phyloP scores from a whole-genome alignment of 2,797 vertebrate genomes.

The Salmo trutta region DNA sequence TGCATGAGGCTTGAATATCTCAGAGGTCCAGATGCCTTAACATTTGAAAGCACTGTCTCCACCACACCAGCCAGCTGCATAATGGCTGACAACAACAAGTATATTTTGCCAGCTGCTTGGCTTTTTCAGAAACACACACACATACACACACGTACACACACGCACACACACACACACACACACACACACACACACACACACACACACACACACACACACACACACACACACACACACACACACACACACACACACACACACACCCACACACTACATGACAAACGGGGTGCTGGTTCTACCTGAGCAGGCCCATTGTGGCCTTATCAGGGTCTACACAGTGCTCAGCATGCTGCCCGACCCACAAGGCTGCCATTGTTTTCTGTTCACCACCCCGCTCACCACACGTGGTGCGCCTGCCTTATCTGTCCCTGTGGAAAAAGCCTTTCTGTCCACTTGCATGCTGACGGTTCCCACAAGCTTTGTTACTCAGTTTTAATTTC shows the following conservation, averaged over 20 bases:
- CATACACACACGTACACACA: no score
- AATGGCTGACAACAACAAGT: no score
- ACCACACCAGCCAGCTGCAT: no score
- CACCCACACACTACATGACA: conserved; percentile 3
- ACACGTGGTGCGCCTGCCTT: conserved; percentile 29
- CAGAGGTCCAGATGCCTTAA: no score
- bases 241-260: conserved; percentile 10
- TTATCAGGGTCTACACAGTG: conserved; percentile 67
- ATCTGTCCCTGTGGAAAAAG: conserved; percentile 57
- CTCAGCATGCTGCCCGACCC: conserved; percentile 43
- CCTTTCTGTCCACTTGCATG: conserved; percentile 26
- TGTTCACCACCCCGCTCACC: conserved; percentile 20
- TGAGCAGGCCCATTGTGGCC: conserved; percentile 65
- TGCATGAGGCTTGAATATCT: no score
- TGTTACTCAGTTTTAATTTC: background rate
- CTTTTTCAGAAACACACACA: no score
- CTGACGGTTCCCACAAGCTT: conserved; percentile 12
- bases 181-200: background rate
- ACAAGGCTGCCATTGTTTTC: conserved; percentile 56
- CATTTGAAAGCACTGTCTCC: no score
- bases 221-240: conserved; percentile 6
- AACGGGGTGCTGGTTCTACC: no score
- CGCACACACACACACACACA: background rate
- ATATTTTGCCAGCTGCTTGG: no score
- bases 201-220: background rate